Conservation (phyloP, 2,888 invertebrate genomes). For the Saturnia pavonia region DNA sequence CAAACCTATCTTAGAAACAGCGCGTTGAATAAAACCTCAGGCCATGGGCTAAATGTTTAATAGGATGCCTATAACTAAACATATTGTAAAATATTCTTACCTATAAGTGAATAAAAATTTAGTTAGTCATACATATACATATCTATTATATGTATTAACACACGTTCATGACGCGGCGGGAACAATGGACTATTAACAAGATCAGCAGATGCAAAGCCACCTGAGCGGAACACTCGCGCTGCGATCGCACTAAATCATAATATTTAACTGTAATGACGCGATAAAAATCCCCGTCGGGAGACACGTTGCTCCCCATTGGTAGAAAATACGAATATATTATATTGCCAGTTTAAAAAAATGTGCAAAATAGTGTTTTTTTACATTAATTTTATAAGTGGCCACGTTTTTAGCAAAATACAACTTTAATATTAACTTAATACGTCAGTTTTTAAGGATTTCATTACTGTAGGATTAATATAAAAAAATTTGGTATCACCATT, state of each 20-base stretch:
- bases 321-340: slow-evolving; percentile 13
- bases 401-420: too few relatives aligned
- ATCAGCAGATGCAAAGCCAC: slow-evolving; percentile 72
- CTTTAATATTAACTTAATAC: too few relatives aligned
- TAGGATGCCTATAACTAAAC: too few relatives aligned
- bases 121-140: too few relatives aligned
- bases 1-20: too few relatives aligned
- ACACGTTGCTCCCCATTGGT: slow-evolving; percentile 1
- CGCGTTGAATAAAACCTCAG: too few relatives aligned
- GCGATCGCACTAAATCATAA: slow-evolving; percentile 56
- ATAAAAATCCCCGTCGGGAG: slow-evolving; percentile 36
- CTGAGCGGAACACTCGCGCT: slow-evolving; percentile 58
- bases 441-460: too few relatives aligned
- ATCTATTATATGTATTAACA: neutral
- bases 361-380: neutral
- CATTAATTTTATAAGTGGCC: neutral
- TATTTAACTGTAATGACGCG: slow-evolving; percentile 48
- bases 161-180: slow-evolving; percentile 21
- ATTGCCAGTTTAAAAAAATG: neutral
- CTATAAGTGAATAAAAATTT: too few relatives aligned
- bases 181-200: slow-evolving; percentile 73
- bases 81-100: too few relatives aligned
- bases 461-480: too few relatives aligned
- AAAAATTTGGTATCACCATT: too few relatives aligned
- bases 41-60: too few relatives aligned